phyloP scores from a whole-genome alignment of 2,888 invertebrate genomes.

The Empis livida region DNA sequence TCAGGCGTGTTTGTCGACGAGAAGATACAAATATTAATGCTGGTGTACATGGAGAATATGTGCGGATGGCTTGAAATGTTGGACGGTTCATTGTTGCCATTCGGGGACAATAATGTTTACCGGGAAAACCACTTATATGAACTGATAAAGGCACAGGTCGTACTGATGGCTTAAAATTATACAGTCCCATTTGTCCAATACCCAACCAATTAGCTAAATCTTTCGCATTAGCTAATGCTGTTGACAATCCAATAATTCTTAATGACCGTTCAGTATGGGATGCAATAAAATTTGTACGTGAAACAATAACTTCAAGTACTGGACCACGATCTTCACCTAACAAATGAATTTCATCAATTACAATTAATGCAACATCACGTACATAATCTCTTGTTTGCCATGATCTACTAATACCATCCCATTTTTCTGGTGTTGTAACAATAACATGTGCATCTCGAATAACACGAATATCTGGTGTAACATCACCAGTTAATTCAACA shows the following conservation, averaged over 20 bases:
- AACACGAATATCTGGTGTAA: constrained; percentile 69
- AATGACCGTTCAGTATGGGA: constrained; percentile 72
- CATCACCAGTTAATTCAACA: constrained; percentile 91
- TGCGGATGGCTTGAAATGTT: constrained; percentile 86
- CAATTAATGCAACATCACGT: constrained; percentile 73
- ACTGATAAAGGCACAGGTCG: constrained; percentile 88
- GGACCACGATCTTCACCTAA: constrained; percentile 84
- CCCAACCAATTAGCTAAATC: constrained; percentile 95
- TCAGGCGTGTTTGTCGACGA: constrained; percentile 88
- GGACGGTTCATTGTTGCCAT: constrained; percentile 99
- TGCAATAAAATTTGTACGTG: constrained; percentile 91
- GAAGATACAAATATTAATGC: constrained; percentile 92
- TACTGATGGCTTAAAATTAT: constrained; percentile 96
- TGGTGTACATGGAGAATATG: constrained; percentile 85
- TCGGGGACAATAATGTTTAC: constrained; percentile 96
- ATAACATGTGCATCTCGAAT: constrained; percentile 82
- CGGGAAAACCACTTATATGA: constrained; percentile 91
- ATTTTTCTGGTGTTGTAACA: constrained; percentile 98
- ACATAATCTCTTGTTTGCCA: constrained; percentile 98
- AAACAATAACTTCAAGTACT: constrained; percentile 93
- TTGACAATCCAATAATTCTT: constrained; percentile 89
- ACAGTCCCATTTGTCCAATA: constrained; percentile 78
- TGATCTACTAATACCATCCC: constrained; percentile 97
- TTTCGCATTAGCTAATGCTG: constrained; percentile 93
- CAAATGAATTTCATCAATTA: constrained; percentile 98